These are phyloP conservation scores for Himalopsyche tibetana DNA, from an alignment of 2,888 invertebrate genomes.

Conservation along the genomic window DNA sequence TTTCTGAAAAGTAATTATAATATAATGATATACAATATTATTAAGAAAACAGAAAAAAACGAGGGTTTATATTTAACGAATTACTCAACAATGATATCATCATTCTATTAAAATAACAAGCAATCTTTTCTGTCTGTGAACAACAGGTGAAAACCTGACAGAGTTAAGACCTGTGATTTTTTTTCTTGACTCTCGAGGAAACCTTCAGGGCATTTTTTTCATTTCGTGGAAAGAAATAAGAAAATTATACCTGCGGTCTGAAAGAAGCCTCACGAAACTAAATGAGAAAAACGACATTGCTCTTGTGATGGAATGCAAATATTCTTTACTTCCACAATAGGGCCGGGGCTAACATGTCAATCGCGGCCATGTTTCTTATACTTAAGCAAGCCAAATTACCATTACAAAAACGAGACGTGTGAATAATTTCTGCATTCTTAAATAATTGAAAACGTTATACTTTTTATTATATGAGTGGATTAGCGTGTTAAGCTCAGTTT, in stretches of 20 bases:
- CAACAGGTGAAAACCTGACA: constrained; percentile 5
- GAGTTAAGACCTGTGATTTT: neutral
- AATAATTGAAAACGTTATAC: too few relatives aligned
- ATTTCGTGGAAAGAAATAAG: neutral
- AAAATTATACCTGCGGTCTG: neutral
- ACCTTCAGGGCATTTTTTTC: neutral
- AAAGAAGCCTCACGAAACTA: neutral
- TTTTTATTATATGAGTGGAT: too few relatives aligned
- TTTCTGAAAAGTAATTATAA: too few relatives aligned
- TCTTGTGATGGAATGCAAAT: neutral
- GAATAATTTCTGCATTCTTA: too few relatives aligned
- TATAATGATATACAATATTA: too few relatives aligned
- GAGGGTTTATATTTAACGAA: neutral
- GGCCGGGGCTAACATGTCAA: too few relatives aligned
- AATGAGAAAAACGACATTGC: neutral
- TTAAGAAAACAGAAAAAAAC: too few relatives aligned
- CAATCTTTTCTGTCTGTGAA: neutral
- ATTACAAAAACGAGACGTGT: too few relatives aligned
- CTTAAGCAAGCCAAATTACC: too few relatives aligned
- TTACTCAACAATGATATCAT: neutral
- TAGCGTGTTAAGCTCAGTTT: too few relatives aligned
- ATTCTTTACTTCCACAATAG: too few relatives aligned
- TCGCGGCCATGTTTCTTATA: too few relatives aligned
- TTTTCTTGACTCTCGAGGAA: neutral
- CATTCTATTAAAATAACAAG: neutral